Conservation (phyloP, 2,888 invertebrate species). For the Taphrorychus bicolor region DNA sequence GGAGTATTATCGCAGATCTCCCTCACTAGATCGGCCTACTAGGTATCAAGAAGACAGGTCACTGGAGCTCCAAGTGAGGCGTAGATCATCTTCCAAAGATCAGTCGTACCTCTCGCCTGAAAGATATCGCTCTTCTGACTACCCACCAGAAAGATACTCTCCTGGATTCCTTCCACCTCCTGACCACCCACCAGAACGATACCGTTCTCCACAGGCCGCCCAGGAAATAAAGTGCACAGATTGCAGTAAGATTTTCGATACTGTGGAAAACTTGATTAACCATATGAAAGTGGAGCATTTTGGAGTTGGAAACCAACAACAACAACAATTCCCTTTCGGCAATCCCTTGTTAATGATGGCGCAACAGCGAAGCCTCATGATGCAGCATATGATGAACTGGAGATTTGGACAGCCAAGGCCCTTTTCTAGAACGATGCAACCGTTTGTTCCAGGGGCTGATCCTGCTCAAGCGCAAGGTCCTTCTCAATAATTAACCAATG, state of each 20-base stretch:
- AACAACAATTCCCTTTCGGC: neutral
- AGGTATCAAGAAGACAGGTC: neutral
- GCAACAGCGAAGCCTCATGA: neutral
- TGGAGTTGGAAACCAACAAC: neutral
- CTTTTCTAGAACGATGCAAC: too few relatives aligned
- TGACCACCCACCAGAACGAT: too few relatives aligned
- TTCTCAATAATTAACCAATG: too few relatives aligned
- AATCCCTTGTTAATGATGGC: neutral
- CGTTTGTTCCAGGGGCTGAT: too few relatives aligned
- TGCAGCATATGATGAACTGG: neutral
- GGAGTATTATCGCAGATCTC: neutral
- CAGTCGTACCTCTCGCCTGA: neutral
- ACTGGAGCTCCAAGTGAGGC: neutral
- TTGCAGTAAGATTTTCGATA: constrained; percentile 9
- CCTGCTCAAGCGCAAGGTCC: too few relatives aligned
- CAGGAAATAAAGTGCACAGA: constrained; percentile 24
- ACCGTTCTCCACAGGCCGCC: too few relatives aligned
- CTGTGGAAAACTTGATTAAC: constrained; percentile 16
- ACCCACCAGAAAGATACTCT: too few relatives aligned
- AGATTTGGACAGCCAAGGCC: neutral
- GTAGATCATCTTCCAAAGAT: neutral
- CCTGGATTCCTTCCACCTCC: too few relatives aligned
- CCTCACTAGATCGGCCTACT: too few relatives aligned
- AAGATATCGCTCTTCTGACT: too few relatives aligned
- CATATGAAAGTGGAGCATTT: constrained; percentile 20